phyloP scores from a whole-genome alignment of 2,113 vertebrate genomes.

The Carassius gibelio region DNA sequence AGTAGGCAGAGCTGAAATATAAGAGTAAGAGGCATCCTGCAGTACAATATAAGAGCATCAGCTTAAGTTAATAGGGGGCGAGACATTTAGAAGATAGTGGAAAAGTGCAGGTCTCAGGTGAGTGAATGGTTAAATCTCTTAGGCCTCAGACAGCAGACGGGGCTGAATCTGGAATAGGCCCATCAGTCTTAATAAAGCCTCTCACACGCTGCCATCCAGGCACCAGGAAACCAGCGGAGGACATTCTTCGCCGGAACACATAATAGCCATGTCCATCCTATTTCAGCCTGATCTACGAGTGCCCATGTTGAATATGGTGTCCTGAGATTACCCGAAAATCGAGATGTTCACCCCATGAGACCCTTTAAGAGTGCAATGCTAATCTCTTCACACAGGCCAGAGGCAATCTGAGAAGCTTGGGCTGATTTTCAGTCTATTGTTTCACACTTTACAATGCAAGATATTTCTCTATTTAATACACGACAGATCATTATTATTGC shows the following conservation, averaged over 20 bases:
- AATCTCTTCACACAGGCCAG: constrained; percentile 14
- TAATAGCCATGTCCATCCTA: background rate
- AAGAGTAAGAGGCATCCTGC: background rate
- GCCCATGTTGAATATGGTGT: constrained; percentile 43
- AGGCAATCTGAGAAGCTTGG: background rate
- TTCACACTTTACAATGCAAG: background rate
- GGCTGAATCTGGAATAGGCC: constrained; percentile 39
- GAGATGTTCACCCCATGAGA: background rate
- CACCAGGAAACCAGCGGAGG: constrained; percentile 59
- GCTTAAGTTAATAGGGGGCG: background rate
- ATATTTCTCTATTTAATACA: background rate
- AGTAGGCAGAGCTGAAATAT: background rate
- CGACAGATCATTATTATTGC: background rate
- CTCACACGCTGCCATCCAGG: constrained; percentile 61
- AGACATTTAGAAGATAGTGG: constrained; percentile 2
- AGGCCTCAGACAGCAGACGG: constrained; percentile 53
- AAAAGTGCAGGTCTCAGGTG: constrained; percentile 1
- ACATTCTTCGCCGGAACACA: constrained; percentile 56
- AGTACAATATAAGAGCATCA: background rate
- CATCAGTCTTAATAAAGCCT: constrained; percentile 63
- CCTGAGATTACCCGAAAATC: constrained; percentile 46
- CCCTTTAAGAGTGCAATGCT: background rate
- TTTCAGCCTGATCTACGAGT: constrained; percentile 47
- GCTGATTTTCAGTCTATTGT: background rate
- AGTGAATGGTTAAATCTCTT: constrained; percentile 33